These are phyloP conservation scores for Sphaerophoria rueppellii DNA, from an alignment of 2,888 invertebrate genomes.

Conservation along the genomic window DNA sequence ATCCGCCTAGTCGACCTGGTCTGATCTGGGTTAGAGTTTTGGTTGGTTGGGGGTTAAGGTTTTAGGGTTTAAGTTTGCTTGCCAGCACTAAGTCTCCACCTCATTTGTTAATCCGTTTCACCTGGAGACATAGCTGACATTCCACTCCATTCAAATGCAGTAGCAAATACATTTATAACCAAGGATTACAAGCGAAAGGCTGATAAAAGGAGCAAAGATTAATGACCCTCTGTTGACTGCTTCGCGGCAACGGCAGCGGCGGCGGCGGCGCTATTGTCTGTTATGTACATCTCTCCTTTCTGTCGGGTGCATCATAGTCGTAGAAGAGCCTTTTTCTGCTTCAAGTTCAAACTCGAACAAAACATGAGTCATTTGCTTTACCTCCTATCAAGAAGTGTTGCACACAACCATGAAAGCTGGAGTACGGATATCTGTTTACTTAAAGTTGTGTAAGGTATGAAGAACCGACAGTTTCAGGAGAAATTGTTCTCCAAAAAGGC, in stretches of 20 bases:
- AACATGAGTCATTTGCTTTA: too few relatives aligned
- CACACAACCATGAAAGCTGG: too few relatives aligned
- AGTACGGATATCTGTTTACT: too few relatives aligned
- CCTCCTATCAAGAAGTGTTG: too few relatives aligned
- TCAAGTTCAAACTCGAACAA: too few relatives aligned
- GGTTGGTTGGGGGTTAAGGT: not conserved
- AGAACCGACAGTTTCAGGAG: not conserved
- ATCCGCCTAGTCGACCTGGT: not conserved
- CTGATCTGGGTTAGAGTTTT: not conserved
- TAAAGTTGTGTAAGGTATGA: too few relatives aligned
- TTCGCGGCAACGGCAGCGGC: conserved; percentile 42
- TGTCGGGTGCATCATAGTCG: not conserved
- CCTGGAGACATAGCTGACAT: conserved; percentile 68
- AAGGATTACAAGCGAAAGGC: conserved; percentile 60
- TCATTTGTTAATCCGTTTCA: conserved; percentile 42
- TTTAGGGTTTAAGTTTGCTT: conserved; percentile 33
- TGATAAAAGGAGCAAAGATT: conserved; percentile 73
- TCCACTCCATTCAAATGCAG: conserved; percentile 12
- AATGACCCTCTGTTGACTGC: conserved; percentile 70
- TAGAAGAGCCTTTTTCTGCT: not conserved
- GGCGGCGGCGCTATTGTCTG: conserved; percentile 71
- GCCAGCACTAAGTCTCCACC: conserved; percentile 42
- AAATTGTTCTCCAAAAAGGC: conserved; percentile 35
- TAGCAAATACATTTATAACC: not conserved
- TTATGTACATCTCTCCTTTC: conserved; percentile 50